These are phyloP conservation scores for Pseudomyrmex flavicornis DNA, from an alignment of 1,140 invertebrate genomes.

Conservation along the genomic window DNA sequence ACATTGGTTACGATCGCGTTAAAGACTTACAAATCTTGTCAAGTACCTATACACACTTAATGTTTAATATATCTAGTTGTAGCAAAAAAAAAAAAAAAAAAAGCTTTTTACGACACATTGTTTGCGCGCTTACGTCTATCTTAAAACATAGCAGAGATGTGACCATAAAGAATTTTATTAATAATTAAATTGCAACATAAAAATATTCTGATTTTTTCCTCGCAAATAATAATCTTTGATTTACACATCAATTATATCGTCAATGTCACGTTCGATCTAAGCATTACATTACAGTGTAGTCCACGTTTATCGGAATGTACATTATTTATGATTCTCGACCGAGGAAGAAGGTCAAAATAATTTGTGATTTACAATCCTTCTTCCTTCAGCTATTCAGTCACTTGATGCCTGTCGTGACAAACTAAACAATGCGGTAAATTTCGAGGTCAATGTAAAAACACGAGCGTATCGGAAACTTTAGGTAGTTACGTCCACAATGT, in stretches of 20 bases:
- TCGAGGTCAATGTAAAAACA: slow-evolving; percentile 39
- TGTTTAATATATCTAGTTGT: slow-evolving; percentile 10
- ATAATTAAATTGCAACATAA: not conserved
- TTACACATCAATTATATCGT: slow-evolving; percentile 6
- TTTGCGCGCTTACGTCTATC: not conserved
- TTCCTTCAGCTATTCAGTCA: not conserved
- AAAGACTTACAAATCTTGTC: slow-evolving; percentile 39
- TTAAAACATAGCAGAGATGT: not conserved
- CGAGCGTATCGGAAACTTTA: slow-evolving; percentile 54
- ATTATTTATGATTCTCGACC: slow-evolving; percentile 23
- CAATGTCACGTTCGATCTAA: not conserved
- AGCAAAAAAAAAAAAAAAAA: not conserved
- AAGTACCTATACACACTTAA: slow-evolving; percentile 27
- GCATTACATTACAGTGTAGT: not conserved
- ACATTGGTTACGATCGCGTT: slow-evolving; percentile 28
- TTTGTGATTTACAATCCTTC: not conserved
- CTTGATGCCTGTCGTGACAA: slow-evolving; percentile 11
- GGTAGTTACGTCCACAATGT: slow-evolving; percentile 73
- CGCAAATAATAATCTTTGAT: not conserved
- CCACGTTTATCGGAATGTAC: not conserved
- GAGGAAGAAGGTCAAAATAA: not conserved
- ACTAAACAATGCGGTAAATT: slow-evolving; percentile 25
- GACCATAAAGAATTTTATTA: not conserved
- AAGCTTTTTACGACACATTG: not conserved
- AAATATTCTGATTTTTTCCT: not conserved